Evolutionary conservation across 37 sponge, comb jelly and placozoan species (phyloP), one percentile per base, ranked within the genome.

Genomic region (Haliclona indistincta): DNA sequence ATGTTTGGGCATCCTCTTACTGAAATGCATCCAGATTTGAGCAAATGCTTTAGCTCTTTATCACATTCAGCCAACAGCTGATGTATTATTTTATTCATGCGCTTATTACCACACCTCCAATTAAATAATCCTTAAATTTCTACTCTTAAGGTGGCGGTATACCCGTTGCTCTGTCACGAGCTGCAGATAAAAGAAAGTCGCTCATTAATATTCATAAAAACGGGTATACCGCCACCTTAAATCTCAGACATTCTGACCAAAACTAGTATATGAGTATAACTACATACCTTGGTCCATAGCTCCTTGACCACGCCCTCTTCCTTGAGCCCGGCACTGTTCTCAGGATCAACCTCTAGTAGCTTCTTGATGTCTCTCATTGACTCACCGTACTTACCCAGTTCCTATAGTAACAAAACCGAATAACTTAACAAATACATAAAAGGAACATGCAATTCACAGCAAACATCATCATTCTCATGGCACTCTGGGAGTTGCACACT

Each of bases 251-350:
- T n/a, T n/a, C n/a, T n/a, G n/a, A n/a, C n/a, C n/a, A n/a, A n/a
- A n/a, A n/a, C n/a, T n/a, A n/a, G n/a, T n/a, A n/a, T n/a, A n/a
- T n/a, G n/a, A n/a, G n/a, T n/a, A n/a, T n/a, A n/a, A n/a, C n/a
- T 25, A 41, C 49, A 44, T 0, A 70, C 71, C 28, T 84, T 76
- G 40, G 60, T 61, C 71, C 76, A 84, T 37, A 85, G 74, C 26
- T 84, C 56, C 56, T 93, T 85, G 13, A 78, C 79, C 22, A 53
- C 30, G 0, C 42, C 79, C 17, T 73, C 38, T 56, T 93, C 91
- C 37, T 81, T 75, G 37, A 64, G 52, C 13, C 91, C 94, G 2
- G 60, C 73, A 15, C 61, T 15, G 23, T 89, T 92, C 32, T 25
- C 38, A 26, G 68, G 74, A 22, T 92, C 93, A 0, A 79, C 10